Percentiles rank a stretch among this genome's conserved stretches.
Evolutionary conservation across 2,888 invertebrate genomes (phyloP).

Genomic region (Drosophila phalerata): DNA sequence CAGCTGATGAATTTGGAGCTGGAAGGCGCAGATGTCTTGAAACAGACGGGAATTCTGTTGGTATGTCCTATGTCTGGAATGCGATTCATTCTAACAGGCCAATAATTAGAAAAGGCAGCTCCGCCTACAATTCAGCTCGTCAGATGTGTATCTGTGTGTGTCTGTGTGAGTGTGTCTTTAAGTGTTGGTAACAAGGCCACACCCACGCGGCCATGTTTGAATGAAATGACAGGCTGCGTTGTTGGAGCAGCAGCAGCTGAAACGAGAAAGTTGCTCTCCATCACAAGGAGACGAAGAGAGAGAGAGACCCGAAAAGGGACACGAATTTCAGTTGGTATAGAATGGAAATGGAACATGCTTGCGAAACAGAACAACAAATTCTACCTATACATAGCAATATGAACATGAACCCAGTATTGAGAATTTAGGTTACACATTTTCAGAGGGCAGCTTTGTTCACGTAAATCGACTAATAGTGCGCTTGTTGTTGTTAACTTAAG

Average conservation of each 20-base stretch:
- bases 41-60: conserved; percentile 27
- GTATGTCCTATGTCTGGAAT: conserved; percentile 50
- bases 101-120: conserved; percentile 61
- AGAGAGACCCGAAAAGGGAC: conserved; percentile 15
- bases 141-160: conserved; percentile 18
- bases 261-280: conserved; percentile 56
- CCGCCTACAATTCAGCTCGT: conserved; percentile 63
- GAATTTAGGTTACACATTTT: conserved; percentile 79
- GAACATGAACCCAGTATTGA: conserved; percentile 54
- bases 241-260: conserved; percentile 32
- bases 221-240: conserved; percentile 69
- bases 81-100: conserved; percentile 64
- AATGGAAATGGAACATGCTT: conserved; percentile 62
- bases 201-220: conserved; percentile 85
- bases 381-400: conserved; percentile 49
- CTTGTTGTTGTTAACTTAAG: conserved; percentile 65
- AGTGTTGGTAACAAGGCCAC: conserved; percentile 76
- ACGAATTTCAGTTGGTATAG: conserved; percentile 24
- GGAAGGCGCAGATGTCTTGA: conserved; percentile 60
- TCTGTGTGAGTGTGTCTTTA: conserved; percentile 1
- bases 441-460: conserved; percentile 43
- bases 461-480: conserved; percentile 28
- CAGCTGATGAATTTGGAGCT: conserved; percentile 69
- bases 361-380: conserved; percentile 30
- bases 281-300: conserved; percentile 23